phyloP scores from a whole-genome alignment of 2,888 invertebrate genomes.

The Yponomeuta cagnagella region DNA sequence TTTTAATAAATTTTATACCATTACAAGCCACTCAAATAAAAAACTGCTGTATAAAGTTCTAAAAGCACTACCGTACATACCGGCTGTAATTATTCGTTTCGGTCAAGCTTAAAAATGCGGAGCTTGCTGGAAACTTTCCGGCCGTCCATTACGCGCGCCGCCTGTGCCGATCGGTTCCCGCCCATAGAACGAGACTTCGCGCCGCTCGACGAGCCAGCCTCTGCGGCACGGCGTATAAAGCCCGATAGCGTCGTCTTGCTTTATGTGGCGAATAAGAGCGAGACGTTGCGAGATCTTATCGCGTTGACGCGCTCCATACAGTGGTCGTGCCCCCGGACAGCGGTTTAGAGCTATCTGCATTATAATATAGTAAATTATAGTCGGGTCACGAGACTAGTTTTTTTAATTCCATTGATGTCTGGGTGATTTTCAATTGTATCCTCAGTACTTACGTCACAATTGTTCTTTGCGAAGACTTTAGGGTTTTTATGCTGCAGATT shows the following conservation, averaged over 20 bases:
- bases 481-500: background rate
- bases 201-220: background rate
- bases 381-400: no score
- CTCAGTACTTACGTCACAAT: background rate
- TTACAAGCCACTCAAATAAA: background rate
- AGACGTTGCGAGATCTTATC: no score
- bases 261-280: no score
- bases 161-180: slow-evolving; percentile 17
- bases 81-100: background rate
- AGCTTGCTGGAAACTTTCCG: slow-evolving; percentile 15
- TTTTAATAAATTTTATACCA: no score
- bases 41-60: background rate
- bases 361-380: background rate
- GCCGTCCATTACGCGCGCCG: slow-evolving; percentile 21
- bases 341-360: background rate
- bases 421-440: no score
- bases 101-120: slow-evolving; percentile 4
- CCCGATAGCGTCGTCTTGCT: no score
- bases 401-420: no score
- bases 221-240: no score
- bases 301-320: no score
- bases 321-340: no score
- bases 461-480: background rate
- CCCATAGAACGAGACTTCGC: background rate
- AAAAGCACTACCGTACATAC: background rate